Evolutionary conservation across 2,888 invertebrate genomes (phyloP).

Genomic region (Himalopsyche japonica): DNA sequence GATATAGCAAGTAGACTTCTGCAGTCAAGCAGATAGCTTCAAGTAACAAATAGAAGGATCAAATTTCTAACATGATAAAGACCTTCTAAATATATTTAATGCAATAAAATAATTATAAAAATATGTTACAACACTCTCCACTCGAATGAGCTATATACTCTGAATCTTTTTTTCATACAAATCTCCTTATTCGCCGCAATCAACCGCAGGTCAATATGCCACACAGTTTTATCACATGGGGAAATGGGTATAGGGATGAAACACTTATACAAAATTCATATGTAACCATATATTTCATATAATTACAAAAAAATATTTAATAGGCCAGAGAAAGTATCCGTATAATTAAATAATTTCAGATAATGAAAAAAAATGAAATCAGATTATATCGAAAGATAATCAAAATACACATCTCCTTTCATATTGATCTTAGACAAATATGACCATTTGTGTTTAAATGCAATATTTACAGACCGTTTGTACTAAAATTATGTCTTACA

Average conservation of each 20-base stretch:
- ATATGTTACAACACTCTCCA: too few species aligned
- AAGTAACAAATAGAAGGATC: too few species aligned
- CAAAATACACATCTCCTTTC: neutral
- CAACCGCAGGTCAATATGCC: too few species aligned
- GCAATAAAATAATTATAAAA: too few species aligned
- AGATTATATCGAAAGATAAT: constrained; percentile 1
- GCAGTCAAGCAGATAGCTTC: too few species aligned
- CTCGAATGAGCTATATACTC: too few species aligned
- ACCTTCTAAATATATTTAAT: too few species aligned
- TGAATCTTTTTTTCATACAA: too few species aligned
- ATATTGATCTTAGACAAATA: constrained; percentile 17
- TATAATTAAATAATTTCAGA: constrained; percentile 30
- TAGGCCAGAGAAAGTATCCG: constrained; percentile 34
- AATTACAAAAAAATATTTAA: constrained; percentile 37
- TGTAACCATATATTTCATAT: constrained; percentile 40
- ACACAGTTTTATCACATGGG: neutral
- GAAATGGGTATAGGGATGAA: neutral
- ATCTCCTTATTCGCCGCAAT: too few species aligned
- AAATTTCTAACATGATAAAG: too few species aligned
- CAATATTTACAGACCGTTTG: constrained; percentile 31
- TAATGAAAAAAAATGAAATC: constrained; percentile 23
- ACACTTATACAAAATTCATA: constrained; percentile 21
- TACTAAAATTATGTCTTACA: constrained; percentile 27
- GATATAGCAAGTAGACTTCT: too few species aligned
- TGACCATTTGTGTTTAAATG: constrained; percentile 28